Percentiles rank a stretch among this genome's conserved stretches.
Conservation (phyloP, 2,797 vertebrate species). For the Cephalopachus bancanus region DNA sequence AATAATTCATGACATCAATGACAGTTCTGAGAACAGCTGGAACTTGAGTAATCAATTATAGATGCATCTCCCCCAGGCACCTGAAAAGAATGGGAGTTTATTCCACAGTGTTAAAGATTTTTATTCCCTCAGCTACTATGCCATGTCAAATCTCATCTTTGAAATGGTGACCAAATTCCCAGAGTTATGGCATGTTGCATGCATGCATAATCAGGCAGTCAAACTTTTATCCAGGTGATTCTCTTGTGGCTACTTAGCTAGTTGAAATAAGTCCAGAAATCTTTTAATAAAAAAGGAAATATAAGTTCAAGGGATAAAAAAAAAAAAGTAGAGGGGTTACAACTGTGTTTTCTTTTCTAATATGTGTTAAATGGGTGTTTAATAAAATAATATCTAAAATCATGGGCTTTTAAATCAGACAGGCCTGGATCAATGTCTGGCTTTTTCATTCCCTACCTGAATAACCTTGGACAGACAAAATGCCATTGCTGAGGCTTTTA, state of each 20-base stretch:
- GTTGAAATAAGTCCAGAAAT: conserved; percentile 37
- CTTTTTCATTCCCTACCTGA: background rate
- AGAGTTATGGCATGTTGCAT: background rate
- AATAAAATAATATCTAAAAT: background rate
- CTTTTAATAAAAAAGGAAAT: conserved; percentile 49
- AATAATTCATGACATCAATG: conserved; percentile 74
- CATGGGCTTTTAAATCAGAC: background rate
- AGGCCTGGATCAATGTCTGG: background rate
- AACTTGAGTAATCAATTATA: conserved; percentile 77
- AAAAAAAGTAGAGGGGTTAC: background rate
- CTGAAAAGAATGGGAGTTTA: conserved; percentile 55
- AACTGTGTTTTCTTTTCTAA: background rate
- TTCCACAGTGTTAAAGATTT: conserved; percentile 61
- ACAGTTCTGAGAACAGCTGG: conserved; percentile 68
- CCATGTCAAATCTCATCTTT: conserved; percentile 68
- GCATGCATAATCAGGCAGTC: conserved; percentile 40
- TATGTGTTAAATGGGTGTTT: background rate
- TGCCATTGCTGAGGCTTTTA: background rate
- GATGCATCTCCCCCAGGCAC: conserved; percentile 63
- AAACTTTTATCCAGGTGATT: conserved; percentile 5
- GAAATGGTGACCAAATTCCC: conserved; percentile 68
- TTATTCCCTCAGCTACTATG: conserved; percentile 51
- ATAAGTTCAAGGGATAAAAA: conserved; percentile 9
- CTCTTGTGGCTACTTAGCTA: conserved; percentile 24
- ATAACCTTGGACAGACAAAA: background rate